phyloP scores from a whole-genome alignment of 1,140 invertebrate genomes.

The Probaryconus sp. region DNA sequence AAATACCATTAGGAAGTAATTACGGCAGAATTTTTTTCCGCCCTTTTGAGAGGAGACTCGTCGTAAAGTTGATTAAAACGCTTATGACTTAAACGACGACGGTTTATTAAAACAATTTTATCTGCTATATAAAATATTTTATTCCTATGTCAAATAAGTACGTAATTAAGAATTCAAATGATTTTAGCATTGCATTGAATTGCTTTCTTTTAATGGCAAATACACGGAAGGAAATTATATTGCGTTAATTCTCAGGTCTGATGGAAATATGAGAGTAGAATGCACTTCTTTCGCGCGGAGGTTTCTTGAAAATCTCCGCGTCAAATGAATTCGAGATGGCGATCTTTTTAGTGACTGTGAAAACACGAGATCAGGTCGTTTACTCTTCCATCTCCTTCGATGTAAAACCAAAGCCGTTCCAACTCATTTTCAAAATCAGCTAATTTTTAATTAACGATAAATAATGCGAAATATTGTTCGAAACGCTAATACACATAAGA shows the following conservation, averaged over 20 bases:
- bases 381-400: neutral
- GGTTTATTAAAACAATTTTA: constrained; percentile 5
- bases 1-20: no score
- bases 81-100: no score
- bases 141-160: constrained; percentile 16
- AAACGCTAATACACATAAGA: no score
- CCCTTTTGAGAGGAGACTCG: neutral
- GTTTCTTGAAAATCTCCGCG: constrained; percentile 36
- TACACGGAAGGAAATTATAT: constrained; percentile 39
- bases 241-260: constrained; percentile 20
- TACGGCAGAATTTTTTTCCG: no score
- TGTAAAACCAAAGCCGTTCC: no score
- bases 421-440: no score
- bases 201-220: constrained; percentile 48
- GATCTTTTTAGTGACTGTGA: constrained; percentile 29
- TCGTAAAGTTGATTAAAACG: constrained; percentile 4
- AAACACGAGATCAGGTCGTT: constrained; percentile 35
- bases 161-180: constrained; percentile 34
- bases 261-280: constrained; percentile 40
- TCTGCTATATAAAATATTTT: constrained; percentile 1
- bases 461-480: no score
- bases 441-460: no score
- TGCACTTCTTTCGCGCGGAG: constrained; percentile 38
- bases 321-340: constrained; percentile 34
- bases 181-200: constrained; percentile 24